Conservation (phyloP, 2,113 vertebrate genomes). For the Madoqua kirkii region DNA sequence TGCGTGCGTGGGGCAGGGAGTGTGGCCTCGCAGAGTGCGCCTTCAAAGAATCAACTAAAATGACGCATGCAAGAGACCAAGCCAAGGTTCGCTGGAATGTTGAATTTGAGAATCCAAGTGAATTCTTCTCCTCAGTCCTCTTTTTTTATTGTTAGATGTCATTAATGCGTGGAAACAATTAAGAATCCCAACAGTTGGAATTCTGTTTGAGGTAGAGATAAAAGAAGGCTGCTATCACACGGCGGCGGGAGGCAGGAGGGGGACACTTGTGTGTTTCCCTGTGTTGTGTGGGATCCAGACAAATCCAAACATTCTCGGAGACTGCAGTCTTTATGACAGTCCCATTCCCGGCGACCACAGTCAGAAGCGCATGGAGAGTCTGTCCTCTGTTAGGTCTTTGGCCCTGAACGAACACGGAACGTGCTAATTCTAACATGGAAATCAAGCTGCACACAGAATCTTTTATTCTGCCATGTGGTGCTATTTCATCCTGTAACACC, state of each 20-base stretch:
- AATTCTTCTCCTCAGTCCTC: not conserved
- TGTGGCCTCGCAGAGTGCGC: not conserved
- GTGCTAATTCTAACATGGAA: not conserved
- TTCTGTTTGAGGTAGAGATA: not conserved
- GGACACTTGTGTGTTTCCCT: not conserved
- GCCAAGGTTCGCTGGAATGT: not conserved
- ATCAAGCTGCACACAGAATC: not conserved
- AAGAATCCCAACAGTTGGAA: not conserved
- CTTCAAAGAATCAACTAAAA: not conserved
- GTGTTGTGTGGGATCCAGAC: not conserved
- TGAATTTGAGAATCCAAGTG: not conserved
- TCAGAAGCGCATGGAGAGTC: not conserved
- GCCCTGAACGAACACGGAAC: not conserved
- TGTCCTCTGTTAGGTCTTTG: not conserved
- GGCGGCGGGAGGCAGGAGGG: rapidly evolving
- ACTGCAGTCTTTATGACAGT: not conserved
- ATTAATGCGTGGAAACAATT: not conserved
- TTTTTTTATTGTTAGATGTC: not conserved
- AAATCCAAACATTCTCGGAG: not conserved
- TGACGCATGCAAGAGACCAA: not conserved
- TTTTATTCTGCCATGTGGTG: not conserved
- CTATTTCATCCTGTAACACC: not conserved
- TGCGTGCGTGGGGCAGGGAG: rapidly evolving
- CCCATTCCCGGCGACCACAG: not conserved
- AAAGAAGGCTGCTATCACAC: not conserved